phyloP scores from a whole-genome alignment of 92 coral and sea anemone species.

The Blastomussa wellsi region DNA sequence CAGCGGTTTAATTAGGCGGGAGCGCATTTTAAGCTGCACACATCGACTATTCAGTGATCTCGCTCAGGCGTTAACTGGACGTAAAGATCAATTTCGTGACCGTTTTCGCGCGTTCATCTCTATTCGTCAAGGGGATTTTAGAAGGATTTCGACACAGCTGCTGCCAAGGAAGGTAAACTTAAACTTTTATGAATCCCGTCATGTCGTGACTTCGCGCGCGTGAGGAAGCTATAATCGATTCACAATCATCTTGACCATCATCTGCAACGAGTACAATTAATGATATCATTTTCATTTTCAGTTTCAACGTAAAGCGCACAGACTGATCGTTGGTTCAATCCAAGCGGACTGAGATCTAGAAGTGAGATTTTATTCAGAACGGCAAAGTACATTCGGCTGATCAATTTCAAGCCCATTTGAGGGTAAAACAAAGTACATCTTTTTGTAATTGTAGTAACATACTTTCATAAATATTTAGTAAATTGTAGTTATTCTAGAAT shows the following conservation, averaged over 20 bases:
- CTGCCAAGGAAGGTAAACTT: not conserved
- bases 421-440: slow-evolving; percentile 4
- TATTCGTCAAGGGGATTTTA: not conserved
- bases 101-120: not conserved
- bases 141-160: not conserved
- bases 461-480: slow-evolving; percentile 42
- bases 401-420: not conserved
- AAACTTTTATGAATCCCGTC: not conserved
- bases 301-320: not conserved
- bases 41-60: slow-evolving; percentile 19
- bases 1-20: slow-evolving; percentile 22
- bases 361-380: not conserved
- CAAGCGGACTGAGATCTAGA: not conserved
- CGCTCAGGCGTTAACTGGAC: not conserved
- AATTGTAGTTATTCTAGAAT: slow-evolving; percentile 22
- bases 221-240: slow-evolving; percentile 24
- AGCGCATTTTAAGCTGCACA: slow-evolving; percentile 2
- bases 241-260: slow-evolving; percentile 14
- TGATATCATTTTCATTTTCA: slow-evolving; percentile 32
- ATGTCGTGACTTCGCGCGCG: slow-evolving; percentile 19
- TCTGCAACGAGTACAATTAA: slow-evolving; percentile 38
- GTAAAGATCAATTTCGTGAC: not conserved
- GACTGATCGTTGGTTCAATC: not conserved
- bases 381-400: not conserved
- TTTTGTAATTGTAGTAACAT: slow-evolving; percentile 28